Percentiles rank a stretch among this genome's conserved stretches.
phyloP scores from a whole-genome alignment of 1,140 invertebrate genomes.

The Spodoptera frugiperda region DNA sequence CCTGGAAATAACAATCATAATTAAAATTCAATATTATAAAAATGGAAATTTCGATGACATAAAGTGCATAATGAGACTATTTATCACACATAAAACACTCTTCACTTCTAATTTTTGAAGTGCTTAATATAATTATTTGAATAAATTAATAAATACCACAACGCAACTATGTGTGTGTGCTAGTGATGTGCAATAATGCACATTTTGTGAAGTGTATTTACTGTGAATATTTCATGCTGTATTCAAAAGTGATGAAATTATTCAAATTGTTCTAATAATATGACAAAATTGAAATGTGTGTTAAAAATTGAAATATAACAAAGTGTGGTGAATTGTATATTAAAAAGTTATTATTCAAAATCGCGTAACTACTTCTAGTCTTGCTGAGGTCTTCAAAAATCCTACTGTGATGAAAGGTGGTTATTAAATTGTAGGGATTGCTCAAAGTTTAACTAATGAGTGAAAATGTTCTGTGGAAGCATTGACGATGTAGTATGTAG shows the following conservation, averaged over 20 bases:
- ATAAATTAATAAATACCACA: not conserved
- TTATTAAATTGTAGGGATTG: no score
- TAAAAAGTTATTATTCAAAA: slow-evolving; percentile 14
- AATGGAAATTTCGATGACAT: not conserved
- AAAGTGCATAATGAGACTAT: slow-evolving; percentile 1
- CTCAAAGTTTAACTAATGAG: not conserved
- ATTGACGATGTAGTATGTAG: not conserved
- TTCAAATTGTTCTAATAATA: no score
- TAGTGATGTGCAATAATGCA: slow-evolving; percentile 6
- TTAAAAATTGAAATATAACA: not conserved
- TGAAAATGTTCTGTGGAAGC: slow-evolving; percentile 15
- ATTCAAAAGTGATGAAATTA: not conserved
- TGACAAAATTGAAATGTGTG: not conserved
- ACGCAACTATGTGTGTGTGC: slow-evolving; percentile 7
- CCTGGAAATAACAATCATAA: slow-evolving; percentile 62
- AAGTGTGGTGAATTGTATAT: not conserved
- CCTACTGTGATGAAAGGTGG: not conserved
- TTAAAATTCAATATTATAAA: not conserved
- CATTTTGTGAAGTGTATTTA: slow-evolving; percentile 25
- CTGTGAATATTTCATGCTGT: slow-evolving; percentile 5
- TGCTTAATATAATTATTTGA: not conserved
- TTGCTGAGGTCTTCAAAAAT: not conserved
- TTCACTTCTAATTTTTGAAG: not conserved
- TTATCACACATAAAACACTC: not conserved
- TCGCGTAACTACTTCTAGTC: slow-evolving; percentile 14